Base-by-base conservation (phyloP, 1,140 invertebrate species). In the Vanessa atalanta region DNA sequence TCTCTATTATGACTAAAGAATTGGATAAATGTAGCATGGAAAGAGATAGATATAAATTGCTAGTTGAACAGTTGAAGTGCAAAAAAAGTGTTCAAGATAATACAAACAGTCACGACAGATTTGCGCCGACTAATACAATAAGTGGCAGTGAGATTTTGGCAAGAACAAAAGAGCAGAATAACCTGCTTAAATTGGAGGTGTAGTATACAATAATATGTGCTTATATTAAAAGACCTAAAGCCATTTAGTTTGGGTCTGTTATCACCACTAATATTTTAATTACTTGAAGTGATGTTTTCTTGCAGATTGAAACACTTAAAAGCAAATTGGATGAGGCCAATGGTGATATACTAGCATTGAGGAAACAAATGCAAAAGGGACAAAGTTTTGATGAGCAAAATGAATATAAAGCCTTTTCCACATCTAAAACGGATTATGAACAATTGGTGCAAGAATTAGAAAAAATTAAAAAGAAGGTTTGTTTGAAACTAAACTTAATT, bases 1-100 rank as follows among this genome's bases (percentile, higher is more conserved):
- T 98, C 53, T 88, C 95, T 5, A 96, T 97, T 67, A 90, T 97
- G 81, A 96, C 94, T 71, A 94, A 96, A 82, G 96, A 98, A 83
- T 88, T 97, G 60, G 95, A 97, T 75, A 95, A 97, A 90, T 97
- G 96, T 86, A 95, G 95, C 74, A 95, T 94, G 73, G 96, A 98
- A 83, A 90, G 96, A 61, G 97, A 98, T 88, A 95, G 96, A 83
- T 97, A 96, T 80, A 97, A 97, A 88, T 84, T 97, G 23, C 95
- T 97, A 94, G 96, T 96, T 4, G 97, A 97, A 86, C 96, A 97
- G 76, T 89, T 97, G 23, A 94, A 96, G 81, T 94, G 95, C 72
- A 93, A 95, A 61, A 96, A 95, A 73, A 77, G 76, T 48, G 65
- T 85, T 9, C 77, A 79, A 70, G 76, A 83, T 23, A 70, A 79